A percentile compares a stretch with the other conserved stretches of the same genome.
phyloP scores from a whole-genome alignment of 2,113 vertebrate genomes.

The Patagioenas fasciata region DNA sequence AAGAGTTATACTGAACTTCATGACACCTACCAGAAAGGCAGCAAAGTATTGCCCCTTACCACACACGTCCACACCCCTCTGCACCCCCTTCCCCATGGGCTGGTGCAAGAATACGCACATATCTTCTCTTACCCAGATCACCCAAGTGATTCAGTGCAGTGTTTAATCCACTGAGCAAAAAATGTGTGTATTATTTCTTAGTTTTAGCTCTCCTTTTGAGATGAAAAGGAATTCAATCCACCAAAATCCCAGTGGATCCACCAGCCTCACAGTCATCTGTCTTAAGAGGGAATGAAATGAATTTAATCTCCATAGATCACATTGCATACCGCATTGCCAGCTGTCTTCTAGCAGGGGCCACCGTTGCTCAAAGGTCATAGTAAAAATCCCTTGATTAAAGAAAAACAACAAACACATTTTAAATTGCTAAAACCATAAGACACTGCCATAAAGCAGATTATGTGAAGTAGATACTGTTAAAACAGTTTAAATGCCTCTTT shows the following conservation, averaged over 20 bases:
- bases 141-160: background rate
- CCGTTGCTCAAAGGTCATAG: conserved; percentile 19
- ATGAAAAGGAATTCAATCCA: conserved; percentile 10
- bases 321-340: background rate
- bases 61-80: background rate
- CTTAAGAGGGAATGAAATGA: background rate
- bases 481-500: conserved; percentile 61
- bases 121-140: background rate
- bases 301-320: conserved; percentile 12
- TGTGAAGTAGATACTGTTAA: conserved; percentile 54
- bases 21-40: background rate
- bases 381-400: conserved; percentile 46
- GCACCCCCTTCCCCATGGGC: background rate
- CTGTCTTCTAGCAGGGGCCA: conserved; percentile 16
- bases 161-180: conserved; percentile 1
- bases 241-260: conserved; percentile 24
- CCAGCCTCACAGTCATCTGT: background rate
- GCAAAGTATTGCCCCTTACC: background rate
- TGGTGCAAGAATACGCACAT: background rate
- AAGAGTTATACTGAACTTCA: background rate
- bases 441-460: conserved; percentile 51
- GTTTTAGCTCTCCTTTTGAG: background rate
- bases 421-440: conserved; percentile 54
- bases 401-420: conserved; percentile 32
- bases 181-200: background rate